Conservation (phyloP, 2,888 invertebrate genomes). For the Lymantria dispar region DNA sequence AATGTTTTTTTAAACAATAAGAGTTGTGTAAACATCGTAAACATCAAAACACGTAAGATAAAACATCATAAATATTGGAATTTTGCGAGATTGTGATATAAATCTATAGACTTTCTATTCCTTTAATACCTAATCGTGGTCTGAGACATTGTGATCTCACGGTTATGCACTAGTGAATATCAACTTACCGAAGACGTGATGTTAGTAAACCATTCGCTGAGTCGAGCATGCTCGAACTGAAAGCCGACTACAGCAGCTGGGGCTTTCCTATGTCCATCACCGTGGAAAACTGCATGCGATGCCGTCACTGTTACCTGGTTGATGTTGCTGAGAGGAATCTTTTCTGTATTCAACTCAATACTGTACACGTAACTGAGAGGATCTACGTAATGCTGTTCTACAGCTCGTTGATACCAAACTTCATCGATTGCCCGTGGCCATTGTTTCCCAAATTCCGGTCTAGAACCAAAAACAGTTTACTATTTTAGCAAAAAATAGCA, state of each 20-base stretch:
- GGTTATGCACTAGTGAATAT: neutral
- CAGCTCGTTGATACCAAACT: slow-evolving; percentile 93
- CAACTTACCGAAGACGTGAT: slow-evolving; percentile 87
- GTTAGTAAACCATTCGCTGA: slow-evolving; percentile 89
- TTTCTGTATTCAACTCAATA: slow-evolving; percentile 63
- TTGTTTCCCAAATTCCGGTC: slow-evolving; percentile 87
- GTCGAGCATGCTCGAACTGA: slow-evolving; percentile 90
- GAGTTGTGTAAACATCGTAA: too few relatives aligned
- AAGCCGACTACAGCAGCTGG: slow-evolving; percentile 88
- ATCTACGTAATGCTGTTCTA: slow-evolving; percentile 91
- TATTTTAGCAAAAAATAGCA: too few relatives aligned
- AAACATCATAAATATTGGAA: too few relatives aligned
- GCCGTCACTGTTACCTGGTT: slow-evolving; percentile 90
- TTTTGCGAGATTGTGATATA: too few relatives aligned
- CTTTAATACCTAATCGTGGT: too few relatives aligned
- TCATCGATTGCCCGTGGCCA: slow-evolving; percentile 92
- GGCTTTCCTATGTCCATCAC: slow-evolving; percentile 81
- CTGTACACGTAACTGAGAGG: slow-evolving; percentile 91
- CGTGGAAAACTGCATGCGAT: slow-evolving; percentile 91
- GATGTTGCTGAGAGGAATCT: slow-evolving; percentile 80
- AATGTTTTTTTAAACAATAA: too few relatives aligned
- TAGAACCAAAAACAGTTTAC: slow-evolving; percentile 38
- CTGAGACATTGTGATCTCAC: too few relatives aligned
- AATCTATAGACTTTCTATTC: too few relatives aligned
- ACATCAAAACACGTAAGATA: too few relatives aligned